phyloP scores from a whole-genome alignment of 1,140 invertebrate genomes.

The Lepidurus arcticus region DNA sequence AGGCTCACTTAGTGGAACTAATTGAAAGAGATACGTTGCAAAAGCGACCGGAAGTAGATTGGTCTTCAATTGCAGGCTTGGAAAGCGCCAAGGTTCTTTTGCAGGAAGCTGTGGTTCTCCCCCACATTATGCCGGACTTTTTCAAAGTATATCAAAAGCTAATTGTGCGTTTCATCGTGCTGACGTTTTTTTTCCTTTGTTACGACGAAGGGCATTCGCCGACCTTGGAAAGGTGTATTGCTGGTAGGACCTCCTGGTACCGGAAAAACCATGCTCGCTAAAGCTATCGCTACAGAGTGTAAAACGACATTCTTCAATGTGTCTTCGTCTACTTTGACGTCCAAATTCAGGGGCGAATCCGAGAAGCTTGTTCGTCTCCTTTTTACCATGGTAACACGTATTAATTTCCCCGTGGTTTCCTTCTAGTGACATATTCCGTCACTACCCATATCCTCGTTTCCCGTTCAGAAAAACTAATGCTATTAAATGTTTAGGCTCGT shows the following conservation, averaged over 20 bases:
- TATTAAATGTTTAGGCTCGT: slow-evolving; percentile 53
- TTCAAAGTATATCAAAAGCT: slow-evolving; percentile 49
- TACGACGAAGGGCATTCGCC: slow-evolving; percentile 47
- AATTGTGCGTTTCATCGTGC: slow-evolving; percentile 1
- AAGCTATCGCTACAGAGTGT: slow-evolving; percentile 67
- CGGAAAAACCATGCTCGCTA: slow-evolving; percentile 61
- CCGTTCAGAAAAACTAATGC: neutral
- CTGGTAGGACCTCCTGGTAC: slow-evolving; percentile 60
- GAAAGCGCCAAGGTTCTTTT: slow-evolving; percentile 70
- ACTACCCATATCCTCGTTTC: neutral
- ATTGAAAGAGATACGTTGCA: slow-evolving; percentile 65
- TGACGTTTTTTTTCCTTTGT: slow-evolving; percentile 19
- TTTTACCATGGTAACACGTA: slow-evolving; percentile 12
- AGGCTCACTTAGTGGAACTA: slow-evolving; percentile 70
- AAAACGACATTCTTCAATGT: slow-evolving; percentile 69
- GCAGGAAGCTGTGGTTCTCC: slow-evolving; percentile 66
- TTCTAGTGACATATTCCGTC: neutral
- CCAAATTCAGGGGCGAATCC: slow-evolving; percentile 69
- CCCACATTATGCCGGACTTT: slow-evolving; percentile 61
- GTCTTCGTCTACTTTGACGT: slow-evolving; percentile 61
- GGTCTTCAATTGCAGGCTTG: slow-evolving; percentile 64
- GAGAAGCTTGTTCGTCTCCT: slow-evolving; percentile 58
- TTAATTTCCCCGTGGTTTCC: neutral
- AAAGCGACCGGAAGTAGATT: slow-evolving; percentile 55
- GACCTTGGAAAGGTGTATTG: slow-evolving; percentile 56